Percentiles rank a stretch among this genome's conserved stretches.
These are phyloP conservation scores for Trachops cirrhosus DNA, from an alignment of 2,797 vertebrate genomes.

Conservation along the genomic window DNA sequence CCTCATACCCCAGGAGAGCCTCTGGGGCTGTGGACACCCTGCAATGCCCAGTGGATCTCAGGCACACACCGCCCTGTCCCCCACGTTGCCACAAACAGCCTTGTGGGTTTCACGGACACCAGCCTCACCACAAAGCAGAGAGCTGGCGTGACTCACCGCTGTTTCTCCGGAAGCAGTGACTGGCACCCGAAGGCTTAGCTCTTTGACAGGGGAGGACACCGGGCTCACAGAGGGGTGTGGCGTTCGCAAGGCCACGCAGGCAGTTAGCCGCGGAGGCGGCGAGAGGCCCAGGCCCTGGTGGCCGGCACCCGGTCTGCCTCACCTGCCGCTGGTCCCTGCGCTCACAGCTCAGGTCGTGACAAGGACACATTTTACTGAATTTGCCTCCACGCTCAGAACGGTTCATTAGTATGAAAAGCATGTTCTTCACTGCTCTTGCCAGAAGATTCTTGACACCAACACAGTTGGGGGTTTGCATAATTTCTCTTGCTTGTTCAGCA, in stretches of 20 bases:
- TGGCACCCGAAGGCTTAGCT: not conserved
- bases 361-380: not conserved
- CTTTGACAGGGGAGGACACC: not conserved
- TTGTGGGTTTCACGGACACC: not conserved
- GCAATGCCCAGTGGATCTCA: not conserved
- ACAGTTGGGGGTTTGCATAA: constrained; percentile 3
- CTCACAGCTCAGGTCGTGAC: not conserved
- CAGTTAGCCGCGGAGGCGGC: not conserved
- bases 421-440: not conserved
- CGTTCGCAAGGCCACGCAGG: not conserved
- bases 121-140: not conserved
- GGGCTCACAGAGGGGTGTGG: not conserved
- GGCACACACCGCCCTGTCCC: not conserved
- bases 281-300: not conserved
- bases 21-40: not conserved
- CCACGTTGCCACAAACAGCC: not conserved
- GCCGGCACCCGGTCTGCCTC: no score
- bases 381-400: not conserved
- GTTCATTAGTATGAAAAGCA: constrained; percentile 42
- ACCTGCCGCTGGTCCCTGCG: not conserved
- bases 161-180: not conserved
- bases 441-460: constrained; percentile 53
- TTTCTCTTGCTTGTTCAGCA: constrained; percentile 1
- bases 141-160: not conserved
- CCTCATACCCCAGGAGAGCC: not conserved